Evolutionary conservation across 2,888 invertebrate species (phyloP).

Genomic region (Sesamia inferens): DNA sequence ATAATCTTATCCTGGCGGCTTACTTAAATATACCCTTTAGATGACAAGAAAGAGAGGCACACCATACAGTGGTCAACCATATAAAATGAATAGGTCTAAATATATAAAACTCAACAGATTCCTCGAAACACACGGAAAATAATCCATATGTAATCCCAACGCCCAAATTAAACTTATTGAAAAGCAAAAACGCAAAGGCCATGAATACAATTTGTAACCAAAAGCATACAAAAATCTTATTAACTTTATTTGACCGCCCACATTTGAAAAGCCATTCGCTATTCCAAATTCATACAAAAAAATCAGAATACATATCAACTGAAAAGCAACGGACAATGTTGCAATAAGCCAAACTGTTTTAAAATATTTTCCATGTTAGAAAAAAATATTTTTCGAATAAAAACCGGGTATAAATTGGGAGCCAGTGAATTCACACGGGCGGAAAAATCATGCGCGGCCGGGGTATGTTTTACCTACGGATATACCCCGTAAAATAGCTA

Average conservation of each 20-base stretch:
- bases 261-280: not conserved
- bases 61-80: not conserved
- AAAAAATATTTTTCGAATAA: constrained; percentile 65
- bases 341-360: constrained; percentile 45
- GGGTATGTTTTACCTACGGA: constrained; percentile 52
- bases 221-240: constrained; percentile 1
- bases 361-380: constrained; percentile 66
- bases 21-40: not conserved
- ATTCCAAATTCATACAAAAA: constrained; percentile 15
- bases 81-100: not conserved
- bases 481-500: constrained; percentile 37
- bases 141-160: not conserved
- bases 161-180: not conserved
- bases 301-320: constrained; percentile 30
- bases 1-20: not conserved
- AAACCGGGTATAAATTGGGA: constrained; percentile 58
- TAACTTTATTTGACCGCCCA: not conserved
- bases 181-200: not conserved
- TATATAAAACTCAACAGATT: not conserved
- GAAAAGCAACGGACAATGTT: constrained; percentile 21
- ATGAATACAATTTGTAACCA: not conserved
- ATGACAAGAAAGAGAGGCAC: too few relatives aligned
- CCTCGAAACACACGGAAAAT: not conserved
- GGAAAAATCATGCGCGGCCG: constrained; percentile 68
- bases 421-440: constrained; percentile 57